Conservation (phyloP, 1,140 invertebrate genomes). For the Capitella teleta region DNA sequence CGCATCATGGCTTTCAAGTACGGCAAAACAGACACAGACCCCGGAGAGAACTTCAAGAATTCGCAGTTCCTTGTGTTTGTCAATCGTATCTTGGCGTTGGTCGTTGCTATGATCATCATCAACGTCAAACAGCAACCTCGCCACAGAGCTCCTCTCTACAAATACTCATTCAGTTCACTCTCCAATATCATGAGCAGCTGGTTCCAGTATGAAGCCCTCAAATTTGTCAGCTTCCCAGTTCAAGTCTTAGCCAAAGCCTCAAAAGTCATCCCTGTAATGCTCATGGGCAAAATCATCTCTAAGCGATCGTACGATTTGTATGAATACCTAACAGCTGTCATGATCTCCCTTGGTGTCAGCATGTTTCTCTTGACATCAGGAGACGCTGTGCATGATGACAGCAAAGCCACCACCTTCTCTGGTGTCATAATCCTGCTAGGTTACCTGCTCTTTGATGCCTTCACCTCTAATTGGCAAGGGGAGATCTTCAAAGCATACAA, state of each 20-base stretch:
- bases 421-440: constrained; percentile 39
- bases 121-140: constrained; percentile 52
- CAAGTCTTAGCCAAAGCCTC: constrained; percentile 51
- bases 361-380: constrained; percentile 63
- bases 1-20: constrained; percentile 12
- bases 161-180: constrained; percentile 91
- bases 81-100: constrained; percentile 76
- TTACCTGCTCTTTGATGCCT: constrained; percentile 93
- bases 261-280: constrained; percentile 87
- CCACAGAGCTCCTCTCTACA: constrained; percentile 76
- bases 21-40: constrained; percentile 16
- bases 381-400: constrained; percentile 22
- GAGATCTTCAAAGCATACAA: constrained; percentile 72
- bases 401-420: constrained; percentile 2
- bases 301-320: constrained; percentile 77
- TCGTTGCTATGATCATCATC: constrained; percentile 55
- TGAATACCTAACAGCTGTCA: constrained; percentile 80
- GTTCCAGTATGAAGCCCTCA: constrained; percentile 98
- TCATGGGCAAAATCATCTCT: constrained; percentile 91
- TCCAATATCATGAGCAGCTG: constrained; percentile 98
- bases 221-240: constrained; percentile 95
- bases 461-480: constrained; percentile 97
- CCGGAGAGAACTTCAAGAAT: constrained; percentile 61
- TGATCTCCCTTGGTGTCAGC: constrained; percentile 86
- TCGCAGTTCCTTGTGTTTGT: constrained; percentile 92